Evolutionary conservation across 2,113 vertebrate genomes (phyloP).

Genomic region (Cettia cetti): DNA sequence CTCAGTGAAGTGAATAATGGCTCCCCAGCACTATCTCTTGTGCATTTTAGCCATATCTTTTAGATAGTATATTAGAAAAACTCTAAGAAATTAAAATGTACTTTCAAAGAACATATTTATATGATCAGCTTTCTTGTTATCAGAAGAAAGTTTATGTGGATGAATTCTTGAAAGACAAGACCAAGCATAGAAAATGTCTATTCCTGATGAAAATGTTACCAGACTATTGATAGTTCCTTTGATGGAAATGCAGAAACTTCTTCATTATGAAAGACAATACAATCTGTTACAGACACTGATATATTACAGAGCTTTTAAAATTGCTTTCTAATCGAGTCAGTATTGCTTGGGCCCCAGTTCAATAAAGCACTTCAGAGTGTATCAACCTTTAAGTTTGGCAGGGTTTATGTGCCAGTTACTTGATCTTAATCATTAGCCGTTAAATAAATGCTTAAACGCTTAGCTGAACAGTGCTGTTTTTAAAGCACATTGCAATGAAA

Average conservation of each 20-base stretch:
- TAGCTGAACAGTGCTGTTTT: not conserved
- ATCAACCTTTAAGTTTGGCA: not conserved
- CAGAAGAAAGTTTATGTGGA: not conserved
- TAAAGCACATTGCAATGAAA: not conserved
- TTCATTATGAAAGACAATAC: not conserved
- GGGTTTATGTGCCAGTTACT: not conserved
- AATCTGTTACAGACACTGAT: not conserved
- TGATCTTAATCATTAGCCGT: conserved; percentile 16
- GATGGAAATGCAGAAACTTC: not conserved
- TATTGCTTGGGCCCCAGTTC: not conserved
- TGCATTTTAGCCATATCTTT: not conserved
- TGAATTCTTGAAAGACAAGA: not conserved
- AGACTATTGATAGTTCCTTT: not conserved
- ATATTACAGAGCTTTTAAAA: not conserved
- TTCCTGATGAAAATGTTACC: not conserved
- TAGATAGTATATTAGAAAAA: not conserved
- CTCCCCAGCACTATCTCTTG: not conserved
- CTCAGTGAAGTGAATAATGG: not conserved
- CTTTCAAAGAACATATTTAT: not conserved
- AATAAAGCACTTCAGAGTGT: not conserved
- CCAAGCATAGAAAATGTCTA: not conserved
- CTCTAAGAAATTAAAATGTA: not conserved
- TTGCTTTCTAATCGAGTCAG: not conserved
- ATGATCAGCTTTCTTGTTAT: not conserved
- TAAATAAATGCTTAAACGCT: not conserved